A percentile compares a stretch with the other conserved stretches of the same genome.
phyloP scores from a whole-genome alignment of 2,113 vertebrate genomes.

The Periophthalmus modestus region DNA sequence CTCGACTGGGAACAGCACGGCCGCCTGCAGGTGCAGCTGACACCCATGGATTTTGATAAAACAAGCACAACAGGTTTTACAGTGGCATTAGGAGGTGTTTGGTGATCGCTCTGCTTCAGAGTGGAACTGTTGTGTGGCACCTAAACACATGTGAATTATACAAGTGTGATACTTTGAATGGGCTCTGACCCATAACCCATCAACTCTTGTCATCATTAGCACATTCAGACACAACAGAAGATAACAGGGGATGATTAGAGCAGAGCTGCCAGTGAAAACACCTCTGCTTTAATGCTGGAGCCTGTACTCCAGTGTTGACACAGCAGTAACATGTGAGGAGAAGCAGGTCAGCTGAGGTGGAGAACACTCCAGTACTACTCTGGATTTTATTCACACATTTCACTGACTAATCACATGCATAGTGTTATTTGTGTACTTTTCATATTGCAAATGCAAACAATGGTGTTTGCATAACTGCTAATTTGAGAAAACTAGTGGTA shows the following conservation, averaged over 20 bases:
- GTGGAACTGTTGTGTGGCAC: constrained; percentile 11
- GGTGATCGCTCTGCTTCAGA: constrained; percentile 20
- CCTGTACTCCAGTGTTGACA: constrained; percentile 1
- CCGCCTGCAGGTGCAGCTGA: constrained; percentile 70
- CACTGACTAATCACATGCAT: not conserved
- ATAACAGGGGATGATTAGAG: not conserved
- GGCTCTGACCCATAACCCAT: not conserved
- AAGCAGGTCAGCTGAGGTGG: not conserved
- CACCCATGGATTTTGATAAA: constrained; percentile 56
- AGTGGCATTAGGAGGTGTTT: constrained; percentile 32
- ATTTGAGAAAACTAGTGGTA: no score
- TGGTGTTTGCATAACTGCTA: no score
- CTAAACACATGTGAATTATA: constrained; percentile 29
- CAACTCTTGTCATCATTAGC: not conserved
- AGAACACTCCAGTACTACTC: not conserved
- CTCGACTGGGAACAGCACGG: constrained; percentile 48
- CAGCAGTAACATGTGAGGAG: not conserved
- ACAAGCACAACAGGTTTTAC: constrained; percentile 69
- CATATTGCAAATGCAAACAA: no score
- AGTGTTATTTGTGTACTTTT: no score
- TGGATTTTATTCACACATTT: not conserved
- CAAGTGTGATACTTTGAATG: not conserved
- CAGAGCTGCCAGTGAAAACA: not conserved
- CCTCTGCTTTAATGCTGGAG: not conserved
- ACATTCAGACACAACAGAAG: not conserved